phyloP scores from a whole-genome alignment of 2,113 vertebrate genomes.

The Centropus bengalensis region DNA sequence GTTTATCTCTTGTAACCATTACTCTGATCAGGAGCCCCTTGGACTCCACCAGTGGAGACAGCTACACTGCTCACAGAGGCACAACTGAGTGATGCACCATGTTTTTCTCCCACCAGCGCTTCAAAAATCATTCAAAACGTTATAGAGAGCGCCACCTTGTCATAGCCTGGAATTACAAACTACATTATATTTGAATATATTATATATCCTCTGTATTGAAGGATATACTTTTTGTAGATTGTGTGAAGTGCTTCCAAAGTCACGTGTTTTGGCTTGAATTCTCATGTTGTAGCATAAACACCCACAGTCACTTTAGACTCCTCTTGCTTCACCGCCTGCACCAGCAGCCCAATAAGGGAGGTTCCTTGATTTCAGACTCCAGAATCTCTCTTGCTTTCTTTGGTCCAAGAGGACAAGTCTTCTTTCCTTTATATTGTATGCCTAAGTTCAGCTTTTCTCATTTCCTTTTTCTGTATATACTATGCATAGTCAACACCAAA shows the following conservation, averaged over 20 bases:
- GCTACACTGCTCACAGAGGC: background rate
- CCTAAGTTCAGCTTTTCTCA: background rate
- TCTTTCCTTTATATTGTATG: background rate
- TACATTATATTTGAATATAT: too few species aligned
- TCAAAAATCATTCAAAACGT: background rate
- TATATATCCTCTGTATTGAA: background rate
- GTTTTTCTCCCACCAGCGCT: background rate
- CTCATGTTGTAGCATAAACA: background rate
- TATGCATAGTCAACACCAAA: background rate
- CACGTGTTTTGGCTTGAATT: background rate
- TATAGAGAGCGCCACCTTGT: background rate
- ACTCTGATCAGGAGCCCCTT: background rate
- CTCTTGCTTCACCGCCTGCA: background rate
- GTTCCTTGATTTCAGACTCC: background rate
- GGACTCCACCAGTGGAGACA: background rate
- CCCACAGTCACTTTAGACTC: background rate
- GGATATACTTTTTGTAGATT: background rate
- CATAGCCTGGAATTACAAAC: background rate
- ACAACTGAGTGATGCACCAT: background rate
- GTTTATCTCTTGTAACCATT: background rate
- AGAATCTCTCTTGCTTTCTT: background rate
- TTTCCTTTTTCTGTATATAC: background rate
- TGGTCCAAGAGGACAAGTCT: background rate
- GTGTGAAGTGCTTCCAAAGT: background rate
- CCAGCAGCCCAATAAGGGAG: background rate